A percentile compares a stretch with the other conserved stretches of the same genome.
These are phyloP conservation scores for Sepiola atlantica DNA, from an alignment of 2,888 invertebrate genomes.

Conservation along the genomic window DNA sequence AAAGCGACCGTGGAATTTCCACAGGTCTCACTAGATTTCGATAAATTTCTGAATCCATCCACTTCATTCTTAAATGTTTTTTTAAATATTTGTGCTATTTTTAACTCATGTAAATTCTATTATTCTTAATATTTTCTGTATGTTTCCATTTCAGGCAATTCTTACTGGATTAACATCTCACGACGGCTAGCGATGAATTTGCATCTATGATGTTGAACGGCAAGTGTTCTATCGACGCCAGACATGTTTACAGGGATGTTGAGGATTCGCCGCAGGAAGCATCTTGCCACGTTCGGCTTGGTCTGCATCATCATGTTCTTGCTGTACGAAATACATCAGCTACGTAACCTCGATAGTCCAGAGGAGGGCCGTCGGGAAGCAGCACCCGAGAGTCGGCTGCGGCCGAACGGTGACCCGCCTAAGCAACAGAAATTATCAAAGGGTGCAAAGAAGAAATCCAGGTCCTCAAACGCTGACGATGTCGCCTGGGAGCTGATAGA, in stretches of 20 bases:
- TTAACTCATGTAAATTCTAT: not conserved
- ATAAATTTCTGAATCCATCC: too few species aligned
- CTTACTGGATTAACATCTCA: not conserved
- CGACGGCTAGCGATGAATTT: not conserved
- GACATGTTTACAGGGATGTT: conserved; percentile 35
- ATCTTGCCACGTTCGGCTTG: not conserved
- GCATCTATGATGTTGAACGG: conserved; percentile 23
- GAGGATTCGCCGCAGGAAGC: conserved; percentile 24
- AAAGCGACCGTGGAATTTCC: too few species aligned
- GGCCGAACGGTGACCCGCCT: not conserved
- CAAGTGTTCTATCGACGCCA: not conserved
- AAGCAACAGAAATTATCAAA: conserved; percentile 3
- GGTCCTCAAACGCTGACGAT: not conserved
- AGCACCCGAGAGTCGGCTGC: not conserved
- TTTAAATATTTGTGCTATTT: too few species aligned
- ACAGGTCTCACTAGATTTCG: too few species aligned
- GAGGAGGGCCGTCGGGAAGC: not conserved
- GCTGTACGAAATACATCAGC: conserved; percentile 41
- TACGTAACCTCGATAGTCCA: conserved; percentile 35
- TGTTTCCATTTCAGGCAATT: not conserved
- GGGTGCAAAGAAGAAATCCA: not conserved
- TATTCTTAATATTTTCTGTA: not conserved
- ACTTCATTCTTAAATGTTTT: too few species aligned
- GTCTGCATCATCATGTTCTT: conserved; percentile 38
- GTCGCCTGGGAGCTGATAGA: conserved; percentile 53